Conservation (phyloP, 2,888 invertebrate genomes). For the Automeris io region DNA sequence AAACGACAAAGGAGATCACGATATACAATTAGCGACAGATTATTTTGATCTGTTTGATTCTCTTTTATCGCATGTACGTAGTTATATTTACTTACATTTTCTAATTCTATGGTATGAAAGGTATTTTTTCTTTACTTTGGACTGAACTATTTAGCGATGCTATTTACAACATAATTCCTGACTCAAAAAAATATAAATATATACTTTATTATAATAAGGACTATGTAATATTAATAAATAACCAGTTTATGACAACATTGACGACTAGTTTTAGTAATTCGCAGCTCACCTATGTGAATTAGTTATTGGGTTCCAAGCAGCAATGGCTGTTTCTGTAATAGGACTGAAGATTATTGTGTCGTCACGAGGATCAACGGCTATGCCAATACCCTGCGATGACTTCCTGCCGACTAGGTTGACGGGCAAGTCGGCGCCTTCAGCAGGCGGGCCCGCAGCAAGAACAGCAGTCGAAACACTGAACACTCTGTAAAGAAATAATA, state of each 20-base stretch:
- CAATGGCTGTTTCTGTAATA: slow-evolving; percentile 86
- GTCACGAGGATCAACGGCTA: slow-evolving; percentile 83
- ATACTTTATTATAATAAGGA: neutral
- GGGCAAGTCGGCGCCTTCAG: slow-evolving; percentile 82
- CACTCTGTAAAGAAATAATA: slow-evolving; percentile 80
- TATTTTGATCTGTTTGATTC: no score
- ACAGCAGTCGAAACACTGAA: slow-evolving; percentile 87
- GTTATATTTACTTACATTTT: no score
- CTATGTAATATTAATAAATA: neutral
- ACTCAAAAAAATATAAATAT: neutral
- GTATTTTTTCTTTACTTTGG: no score
- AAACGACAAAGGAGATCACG: no score
- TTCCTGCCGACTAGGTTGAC: slow-evolving; percentile 88
- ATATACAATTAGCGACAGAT: no score
- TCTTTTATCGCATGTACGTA: no score
- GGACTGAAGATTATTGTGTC: slow-evolving; percentile 88
- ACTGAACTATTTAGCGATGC: no score
- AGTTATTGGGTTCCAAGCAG: slow-evolving; percentile 85
- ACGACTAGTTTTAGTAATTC: no score
- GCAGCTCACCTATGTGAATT: slow-evolving; percentile 83
- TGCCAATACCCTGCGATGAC: slow-evolving; percentile 88
- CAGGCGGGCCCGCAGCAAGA: slow-evolving; percentile 83
- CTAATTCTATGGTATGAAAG: no score
- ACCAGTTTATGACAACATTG: neutral
- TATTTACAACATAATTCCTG: no score